These are phyloP conservation scores for Hyphantria cunea DNA, from an alignment of 1,140 invertebrate genomes.

Conservation along the genomic window DNA sequence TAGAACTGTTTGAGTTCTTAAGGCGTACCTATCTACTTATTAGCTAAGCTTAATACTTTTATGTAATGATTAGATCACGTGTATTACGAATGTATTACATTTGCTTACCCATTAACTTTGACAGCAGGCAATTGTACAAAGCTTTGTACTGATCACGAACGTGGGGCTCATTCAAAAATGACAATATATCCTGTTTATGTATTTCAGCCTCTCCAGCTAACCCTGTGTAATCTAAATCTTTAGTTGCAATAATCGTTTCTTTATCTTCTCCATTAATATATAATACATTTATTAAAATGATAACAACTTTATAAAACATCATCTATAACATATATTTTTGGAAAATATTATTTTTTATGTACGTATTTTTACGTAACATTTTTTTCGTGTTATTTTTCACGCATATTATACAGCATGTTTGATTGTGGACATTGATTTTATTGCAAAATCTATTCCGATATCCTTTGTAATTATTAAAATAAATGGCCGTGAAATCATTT, in stretches of 20 bases:
- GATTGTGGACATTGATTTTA: too few relatives aligned
- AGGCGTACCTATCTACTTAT: too few relatives aligned
- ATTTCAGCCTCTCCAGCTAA: constrained; percentile 56
- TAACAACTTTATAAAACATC: background rate
- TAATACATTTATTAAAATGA: background rate
- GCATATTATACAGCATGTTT: too few relatives aligned
- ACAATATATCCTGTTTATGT: constrained; percentile 55
- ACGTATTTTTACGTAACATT: too few relatives aligned
- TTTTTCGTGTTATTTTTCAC: too few relatives aligned
- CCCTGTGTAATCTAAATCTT: constrained; percentile 54
- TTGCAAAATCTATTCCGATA: too few relatives aligned
- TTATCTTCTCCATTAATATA: constrained; percentile 2
- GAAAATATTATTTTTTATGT: too few relatives aligned
- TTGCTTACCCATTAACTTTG: constrained; percentile 50
- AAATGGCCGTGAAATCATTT: constrained; percentile 45
- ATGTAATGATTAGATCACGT: too few relatives aligned
- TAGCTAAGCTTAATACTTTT: too few relatives aligned
- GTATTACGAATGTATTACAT: background rate
- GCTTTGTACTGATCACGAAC: constrained; percentile 50
- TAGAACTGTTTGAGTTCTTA: too few relatives aligned
- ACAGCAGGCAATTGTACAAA: constrained; percentile 51
- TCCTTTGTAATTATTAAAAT: constrained; percentile 16
- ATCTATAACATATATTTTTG: background rate
- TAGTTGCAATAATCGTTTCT: constrained; percentile 1
- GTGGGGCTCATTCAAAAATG: constrained; percentile 52